A percentile compares a stretch with the other conserved stretches of the same genome.
Evolutionary conservation across 2,797 vertebrate species (phyloP).

Genomic region (Phrynocephalus vlangalii): DNA sequence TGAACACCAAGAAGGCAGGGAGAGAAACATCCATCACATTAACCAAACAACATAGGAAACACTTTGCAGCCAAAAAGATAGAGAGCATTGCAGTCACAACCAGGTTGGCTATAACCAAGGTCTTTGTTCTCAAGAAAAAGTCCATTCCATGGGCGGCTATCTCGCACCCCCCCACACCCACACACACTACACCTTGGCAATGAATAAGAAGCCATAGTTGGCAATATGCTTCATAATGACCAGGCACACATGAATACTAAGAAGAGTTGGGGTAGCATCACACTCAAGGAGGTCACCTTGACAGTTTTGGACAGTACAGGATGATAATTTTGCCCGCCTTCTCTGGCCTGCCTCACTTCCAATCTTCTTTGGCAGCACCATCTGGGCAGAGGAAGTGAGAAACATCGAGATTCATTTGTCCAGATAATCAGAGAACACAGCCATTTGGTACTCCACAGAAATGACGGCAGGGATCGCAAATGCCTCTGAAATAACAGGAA

Average conservation of each 20-base stretch:
- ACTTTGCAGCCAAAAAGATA: constrained; percentile 29
- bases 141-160: constrained; percentile 5
- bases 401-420: neutral
- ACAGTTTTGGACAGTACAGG: rapidly evolving
- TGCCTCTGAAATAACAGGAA: neutral
- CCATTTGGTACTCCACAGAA: neutral
- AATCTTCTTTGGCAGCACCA: neutral
- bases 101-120: neutral
- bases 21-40: constrained; percentile 70
- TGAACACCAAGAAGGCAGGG: constrained; percentile 62
- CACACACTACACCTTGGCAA: no score
- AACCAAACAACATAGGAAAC: constrained; percentile 62
- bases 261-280: neutral
- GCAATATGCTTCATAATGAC: neutral
- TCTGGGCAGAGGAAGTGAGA: rapidly evolving
- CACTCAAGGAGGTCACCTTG: neutral
- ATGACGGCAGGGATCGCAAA: neutral
- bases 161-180: no score
- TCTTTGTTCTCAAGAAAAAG: neutral
- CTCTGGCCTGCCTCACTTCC: neutral
- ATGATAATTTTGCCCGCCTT: neutral
- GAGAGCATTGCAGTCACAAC: constrained; percentile 21
- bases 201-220: neutral
- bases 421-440: constrained; percentile 9
- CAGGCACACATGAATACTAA: neutral